Evolutionary conservation across 2,888 invertebrate genomes (phyloP), one percentile per base, ranked within the genome.

Genomic region (Rhabditoides inermis): DNA sequence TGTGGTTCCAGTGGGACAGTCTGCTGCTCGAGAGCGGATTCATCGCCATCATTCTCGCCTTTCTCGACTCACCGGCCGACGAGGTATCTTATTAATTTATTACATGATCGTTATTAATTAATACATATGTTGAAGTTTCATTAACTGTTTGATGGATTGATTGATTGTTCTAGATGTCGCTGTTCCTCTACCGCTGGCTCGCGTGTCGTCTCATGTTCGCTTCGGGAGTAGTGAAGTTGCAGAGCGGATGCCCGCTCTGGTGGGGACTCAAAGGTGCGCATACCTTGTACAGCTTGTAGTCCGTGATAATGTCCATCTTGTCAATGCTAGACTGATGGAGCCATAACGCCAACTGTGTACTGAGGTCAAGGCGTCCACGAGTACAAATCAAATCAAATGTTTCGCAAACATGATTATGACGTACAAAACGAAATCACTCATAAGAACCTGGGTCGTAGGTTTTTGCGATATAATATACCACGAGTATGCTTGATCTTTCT

Each of bases 1-100:
- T 86, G 70, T 83, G 82, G 81, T 84, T 84, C 68, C 85, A 85
- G 77, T 86, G 85, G 84, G 88, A 88, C 77, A 82, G 83, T 55
- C 79, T 88, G 32, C 78, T 88, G 28, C 75, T 87, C 56, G 88
- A 88, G 79, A 82, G 84, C 47, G 87, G 87, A 30, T 84, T 86
- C 69, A 76, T 87, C 27, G 82, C 84, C 26, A 80, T 85, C 42
- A 73, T 87, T 15, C 80, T 86, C n/a, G 85, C 87, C 20, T 76
- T 84, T 30, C 69, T 65, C 23, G 49, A 62, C 40, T 53, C 53
- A 10, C 59, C 62, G 0, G 55, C 50, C 3, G 62, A 62, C 37
- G 28, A 47, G 45, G 61, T 61, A 10, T 42, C 37, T 46, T 1
- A 18, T 22, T 35, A 23, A 22, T 45, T 28, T n/a, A n/a, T n/a